A percentile compares a stretch with the other conserved stretches of the same genome.
Evolutionary conservation across 2,113 vertebrate genomes (phyloP).

Genomic region (Parus major): DNA sequence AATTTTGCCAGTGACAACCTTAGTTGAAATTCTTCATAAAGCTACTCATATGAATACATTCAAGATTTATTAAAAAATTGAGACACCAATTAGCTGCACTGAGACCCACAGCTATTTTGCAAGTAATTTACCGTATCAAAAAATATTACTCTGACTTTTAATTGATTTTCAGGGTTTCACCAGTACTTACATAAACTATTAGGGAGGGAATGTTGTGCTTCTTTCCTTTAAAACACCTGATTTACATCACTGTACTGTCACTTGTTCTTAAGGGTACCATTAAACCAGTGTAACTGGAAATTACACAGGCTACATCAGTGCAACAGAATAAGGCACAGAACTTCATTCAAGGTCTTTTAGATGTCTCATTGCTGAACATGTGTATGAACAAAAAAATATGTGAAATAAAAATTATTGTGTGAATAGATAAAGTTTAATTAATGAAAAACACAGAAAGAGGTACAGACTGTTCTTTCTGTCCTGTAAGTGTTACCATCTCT

Average conservation of each 20-base stretch:
- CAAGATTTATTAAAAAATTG: neutral
- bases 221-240: neutral
- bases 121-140: neutral
- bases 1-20: neutral
- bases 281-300: neutral
- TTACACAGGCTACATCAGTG: neutral
- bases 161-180: neutral
- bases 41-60: neutral
- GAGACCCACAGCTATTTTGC: neutral
- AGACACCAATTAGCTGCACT: neutral
- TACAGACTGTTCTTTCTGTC: neutral
- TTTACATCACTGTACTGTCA: neutral
- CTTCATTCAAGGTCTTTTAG: neutral
- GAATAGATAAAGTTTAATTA: neutral
- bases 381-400: neutral
- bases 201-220: neutral
- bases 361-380: neutral
- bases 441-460: neutral
- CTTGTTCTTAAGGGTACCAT: neutral
- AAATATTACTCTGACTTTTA: neutral
- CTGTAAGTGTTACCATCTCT: accelerated
- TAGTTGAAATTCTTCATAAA: neutral
- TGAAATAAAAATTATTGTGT: neutral
- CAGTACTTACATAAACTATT: neutral
- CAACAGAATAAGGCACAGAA: neutral